Evolutionary conservation across 2,113 vertebrate species (phyloP), one percentile per base, ranked within the genome.

Genomic region (Vidua macroura): DNA sequence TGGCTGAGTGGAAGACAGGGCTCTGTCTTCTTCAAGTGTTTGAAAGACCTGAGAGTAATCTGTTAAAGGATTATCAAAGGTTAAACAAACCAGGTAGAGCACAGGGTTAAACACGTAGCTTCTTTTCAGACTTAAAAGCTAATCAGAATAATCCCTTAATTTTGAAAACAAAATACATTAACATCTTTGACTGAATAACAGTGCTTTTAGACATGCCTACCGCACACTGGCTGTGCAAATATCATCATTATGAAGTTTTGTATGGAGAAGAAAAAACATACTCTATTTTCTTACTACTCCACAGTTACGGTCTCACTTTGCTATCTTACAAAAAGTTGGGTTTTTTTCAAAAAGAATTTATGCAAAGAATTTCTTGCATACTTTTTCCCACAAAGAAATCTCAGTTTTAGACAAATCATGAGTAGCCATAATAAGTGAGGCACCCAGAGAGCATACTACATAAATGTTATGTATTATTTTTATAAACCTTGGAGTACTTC

Each of bases 221-320:
- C 0, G 0, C 37, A 55, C 3, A 19, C 4, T 5, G 2, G 7
- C 9, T 70, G 31, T 15, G 5, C 5, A 7, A 81, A 66, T 77
- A 31, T 31, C 74, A 81, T 43, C 10, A 48, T 49, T 52, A 22
- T 11, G 7, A 78, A 58, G 48, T 46, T 66, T 70, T 4, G 1
- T 13, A 41, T 1, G 33, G 28, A 90, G 39, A 78, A 94, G 15
- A 56, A 83, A 76, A 87, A 51, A 31, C 4, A 41, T 7, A 53
- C 2, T 30, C 10, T 10, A 2, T 48, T 70, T 77, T 73, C 24
- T 52, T 62, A 49, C 24, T 44, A 28, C 7, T 77, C 46, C n/a
- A 6, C 39, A 27, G 6, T 59, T 59, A 75, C 7, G 8, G 7
- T 35, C 13, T 76, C 41, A 70, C 31, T 82, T 86, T 75, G 56